Base-by-base conservation (phyloP, 1,140 invertebrate species). In the Drosophila mojavensis region DNA sequence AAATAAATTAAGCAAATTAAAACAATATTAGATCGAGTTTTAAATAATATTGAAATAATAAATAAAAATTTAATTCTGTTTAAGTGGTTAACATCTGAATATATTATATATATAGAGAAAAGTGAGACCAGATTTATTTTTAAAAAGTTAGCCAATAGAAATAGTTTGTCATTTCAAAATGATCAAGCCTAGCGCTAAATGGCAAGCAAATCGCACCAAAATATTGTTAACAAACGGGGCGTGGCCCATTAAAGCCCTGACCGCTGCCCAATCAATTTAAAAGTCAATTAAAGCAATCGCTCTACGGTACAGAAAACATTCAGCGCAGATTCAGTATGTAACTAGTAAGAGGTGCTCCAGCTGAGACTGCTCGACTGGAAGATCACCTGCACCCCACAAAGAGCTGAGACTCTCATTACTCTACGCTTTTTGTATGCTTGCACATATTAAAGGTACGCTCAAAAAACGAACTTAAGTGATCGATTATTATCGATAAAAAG, bases 201-300 rank as follows among this genome's bases (percentile, higher is more conserved):
- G n/a, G 28, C 45, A 43, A 15, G 56, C 24, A 79, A 73, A 83
- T 73, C 55, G 51, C 39, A 50, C 39, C 50, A 56, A 71, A 64
- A 64, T 63, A 51, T 61, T 68, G 47, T 48, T 62, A 48, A 36
- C 26, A 41, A 54, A 45, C 54, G 26, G 68, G 79, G 61, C 47
- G 79, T 17, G 59, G n/a, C 28, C 30, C 4, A 20, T 54, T 47
- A 47, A 11, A 48, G 41, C 59, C 58, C 66, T 68, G 58, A 36
- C 69, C 55, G 43, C 64, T 47, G 74, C 39, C 65, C 51, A 70
- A 69, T 79, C 65, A 82, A 83, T 71, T 79, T 65, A 70, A 58
- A 70, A 82, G 79, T 82, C 75, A 82, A 78, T 82, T 82, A 82
- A 69, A 82, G 65, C 60, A 67, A 28, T 54, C 60, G 47, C 65